Evolutionary conservation across 2,888 invertebrate species (phyloP), one percentile per base, ranked within the genome.

Genomic region (Iselma pallidipennis): DNA sequence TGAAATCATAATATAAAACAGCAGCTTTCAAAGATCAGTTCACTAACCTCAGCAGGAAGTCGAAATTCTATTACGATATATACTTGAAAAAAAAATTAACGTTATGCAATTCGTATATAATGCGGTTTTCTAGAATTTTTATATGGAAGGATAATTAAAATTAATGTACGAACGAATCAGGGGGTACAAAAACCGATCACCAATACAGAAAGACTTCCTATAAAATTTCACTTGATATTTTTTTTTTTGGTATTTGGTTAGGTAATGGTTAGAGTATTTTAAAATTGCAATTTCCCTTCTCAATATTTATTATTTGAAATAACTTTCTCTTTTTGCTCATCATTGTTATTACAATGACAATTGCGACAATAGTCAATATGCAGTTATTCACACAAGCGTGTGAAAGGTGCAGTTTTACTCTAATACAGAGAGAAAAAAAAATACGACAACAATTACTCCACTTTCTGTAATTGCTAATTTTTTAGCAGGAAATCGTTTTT

Each of bases 21-120:
- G 37, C 37, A 37, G 37, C 37, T 37, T 16, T 37, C 50, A 50
- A 16, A 25, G 14, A 4, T 16, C 26, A 50, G 50, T 26, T 50
- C 50, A 29, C 1, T 28, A 50, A 50, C 50, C 50, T 50, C 50
- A 2, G 6, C 37, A 37, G 29, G 50, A 50, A 50, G 50, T 50
- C 26, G 50, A 50, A 50, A 50, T 50, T 29, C 26, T 26, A 29
- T 50, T 50, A 25, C 50, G 50, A 23, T 50, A 50, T 19, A 29
- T 29, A 50, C n/a, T 6, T n/a, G n/a, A n/a, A n/a, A 7, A 2
- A 37, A 37, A 37, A 37, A 16, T 37, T 16, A 37, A 19, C 37
- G 16, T 37, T 37, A 37, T 37, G 37, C 9, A 37, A 37, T 16
- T 37, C 7, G 4, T 37, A 37, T 37, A 16, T 37, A 37, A 37